Conservation (phyloP, 1,140 invertebrate species). For the Drosophila burlai region DNA sequence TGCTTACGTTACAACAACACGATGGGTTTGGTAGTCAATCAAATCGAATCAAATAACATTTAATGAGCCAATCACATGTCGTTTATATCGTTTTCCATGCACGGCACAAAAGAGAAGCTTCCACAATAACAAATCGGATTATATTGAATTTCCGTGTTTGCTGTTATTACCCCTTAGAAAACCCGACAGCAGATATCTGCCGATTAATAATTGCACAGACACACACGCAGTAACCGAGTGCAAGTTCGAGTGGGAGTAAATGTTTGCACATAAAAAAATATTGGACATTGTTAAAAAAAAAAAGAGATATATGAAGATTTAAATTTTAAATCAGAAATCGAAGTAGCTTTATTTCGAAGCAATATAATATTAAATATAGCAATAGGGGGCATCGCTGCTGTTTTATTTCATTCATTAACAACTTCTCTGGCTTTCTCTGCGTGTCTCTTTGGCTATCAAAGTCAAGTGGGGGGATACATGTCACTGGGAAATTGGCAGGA, state of each 20-base stretch:
- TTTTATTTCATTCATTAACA: not conserved
- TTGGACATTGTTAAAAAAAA: not conserved
- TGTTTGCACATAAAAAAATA: not conserved
- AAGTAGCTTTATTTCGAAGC: not conserved
- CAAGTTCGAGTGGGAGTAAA: not conserved
- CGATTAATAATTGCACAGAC: constrained; percentile 9
- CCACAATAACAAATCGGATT: constrained; percentile 2
- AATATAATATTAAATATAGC: not conserved
- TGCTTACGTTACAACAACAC: not conserved
- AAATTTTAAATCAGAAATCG: not conserved
- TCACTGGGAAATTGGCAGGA: constrained; percentile 17
- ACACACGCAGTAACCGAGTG: not conserved
- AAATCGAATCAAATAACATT: constrained; percentile 16
- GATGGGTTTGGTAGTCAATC: constrained; percentile 1
- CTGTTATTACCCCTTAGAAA: constrained; percentile 14
- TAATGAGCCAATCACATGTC: constrained; percentile 21
- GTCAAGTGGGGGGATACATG: constrained; percentile 16
- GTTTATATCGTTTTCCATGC: constrained; percentile 10
- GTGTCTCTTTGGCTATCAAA: constrained; percentile 15
- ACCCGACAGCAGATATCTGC: not conserved
- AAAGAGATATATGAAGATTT: no score
- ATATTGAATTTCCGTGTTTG: constrained; percentile 19
- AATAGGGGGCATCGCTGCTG: no score
- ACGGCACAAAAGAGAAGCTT: not conserved
- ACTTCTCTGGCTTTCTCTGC: not conserved